These are phyloP conservation scores for Nasua narica DNA, from an alignment of 2,797 vertebrate genomes.

Conservation along the genomic window DNA sequence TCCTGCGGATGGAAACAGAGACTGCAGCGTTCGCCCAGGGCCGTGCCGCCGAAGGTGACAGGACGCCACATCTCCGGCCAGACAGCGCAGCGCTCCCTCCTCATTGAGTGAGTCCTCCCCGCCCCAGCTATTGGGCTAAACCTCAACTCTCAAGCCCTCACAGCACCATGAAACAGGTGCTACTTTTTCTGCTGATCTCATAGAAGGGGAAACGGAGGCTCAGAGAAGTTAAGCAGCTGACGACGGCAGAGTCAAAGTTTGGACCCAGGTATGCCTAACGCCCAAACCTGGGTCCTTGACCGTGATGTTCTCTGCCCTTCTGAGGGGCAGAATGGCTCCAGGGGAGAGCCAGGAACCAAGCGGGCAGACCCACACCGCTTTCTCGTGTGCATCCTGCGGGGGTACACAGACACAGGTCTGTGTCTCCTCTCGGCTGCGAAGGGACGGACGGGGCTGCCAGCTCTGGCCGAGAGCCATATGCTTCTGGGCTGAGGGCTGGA, in stretches of 20 bases:
- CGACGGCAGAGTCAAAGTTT: not conserved
- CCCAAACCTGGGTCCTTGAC: not conserved
- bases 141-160: not conserved
- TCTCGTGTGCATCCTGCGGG: not conserved
- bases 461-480: not conserved
- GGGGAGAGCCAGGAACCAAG: not conserved
- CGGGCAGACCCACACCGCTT: not conserved
- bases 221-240: not conserved
- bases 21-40: not conserved
- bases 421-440: not conserved
- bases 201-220: not conserved
- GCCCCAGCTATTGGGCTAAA: not conserved
- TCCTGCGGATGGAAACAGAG: conserved; percentile 85
- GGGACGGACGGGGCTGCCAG: not conserved
- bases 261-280: not conserved
- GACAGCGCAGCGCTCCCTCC: fast-evolving
- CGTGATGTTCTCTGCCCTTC: not conserved
- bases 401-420: not conserved
- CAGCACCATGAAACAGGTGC: not conserved
- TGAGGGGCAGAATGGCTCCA: not conserved
- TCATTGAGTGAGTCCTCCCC: not conserved
- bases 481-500: not conserved
- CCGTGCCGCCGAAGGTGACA: not conserved
- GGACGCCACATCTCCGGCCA: not conserved
- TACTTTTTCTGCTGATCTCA: not conserved